These are phyloP conservation scores for Coreius guichenoti DNA, from an alignment of 2,797 vertebrate species.

Conservation along the genomic window DNA sequence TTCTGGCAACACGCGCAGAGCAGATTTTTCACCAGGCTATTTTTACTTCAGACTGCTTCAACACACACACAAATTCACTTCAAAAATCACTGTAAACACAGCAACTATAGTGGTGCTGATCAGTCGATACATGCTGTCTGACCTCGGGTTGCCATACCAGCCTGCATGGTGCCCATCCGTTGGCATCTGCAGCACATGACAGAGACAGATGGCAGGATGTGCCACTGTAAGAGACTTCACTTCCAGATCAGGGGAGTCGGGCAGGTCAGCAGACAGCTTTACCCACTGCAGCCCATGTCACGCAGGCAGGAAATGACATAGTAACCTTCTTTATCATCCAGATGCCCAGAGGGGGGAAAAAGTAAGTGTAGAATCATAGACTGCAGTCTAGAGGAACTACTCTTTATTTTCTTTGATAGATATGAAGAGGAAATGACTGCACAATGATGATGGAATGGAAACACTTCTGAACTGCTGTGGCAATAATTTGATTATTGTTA, in stretches of 20 bases:
- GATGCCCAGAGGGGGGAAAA: constrained; percentile 49
- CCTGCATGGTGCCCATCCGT: constrained; percentile 23
- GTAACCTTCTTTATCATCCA: constrained; percentile 71
- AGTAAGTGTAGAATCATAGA: constrained; percentile 64
- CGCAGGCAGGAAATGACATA: constrained; percentile 65
- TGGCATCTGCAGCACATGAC: constrained; percentile 54
- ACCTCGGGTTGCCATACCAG: not conserved
- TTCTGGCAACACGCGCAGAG: constrained; percentile 17
- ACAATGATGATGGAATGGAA: not conserved
- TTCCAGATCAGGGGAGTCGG: constrained; percentile 62
- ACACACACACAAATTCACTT: constrained; percentile 11
- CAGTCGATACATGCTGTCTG: constrained; percentile 23
- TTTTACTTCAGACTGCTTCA: constrained; percentile 54
- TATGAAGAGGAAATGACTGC: constrained; percentile 62
- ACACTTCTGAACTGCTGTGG: not conserved
- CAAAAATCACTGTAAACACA: not conserved
- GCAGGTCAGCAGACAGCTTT: constrained; percentile 70
- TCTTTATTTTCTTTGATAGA: constrained; percentile 60
- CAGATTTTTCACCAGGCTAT: constrained; percentile 58
- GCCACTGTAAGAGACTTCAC: constrained; percentile 64
- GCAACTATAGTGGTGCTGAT: not conserved
- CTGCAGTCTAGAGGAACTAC: constrained; percentile 64
- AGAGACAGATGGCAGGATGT: constrained; percentile 69
- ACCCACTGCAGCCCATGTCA: constrained; percentile 55
- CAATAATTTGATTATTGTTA: not conserved